Base-by-base conservation (phyloP, 1,140 invertebrate species). In the Anastrepha obliqua region DNA sequence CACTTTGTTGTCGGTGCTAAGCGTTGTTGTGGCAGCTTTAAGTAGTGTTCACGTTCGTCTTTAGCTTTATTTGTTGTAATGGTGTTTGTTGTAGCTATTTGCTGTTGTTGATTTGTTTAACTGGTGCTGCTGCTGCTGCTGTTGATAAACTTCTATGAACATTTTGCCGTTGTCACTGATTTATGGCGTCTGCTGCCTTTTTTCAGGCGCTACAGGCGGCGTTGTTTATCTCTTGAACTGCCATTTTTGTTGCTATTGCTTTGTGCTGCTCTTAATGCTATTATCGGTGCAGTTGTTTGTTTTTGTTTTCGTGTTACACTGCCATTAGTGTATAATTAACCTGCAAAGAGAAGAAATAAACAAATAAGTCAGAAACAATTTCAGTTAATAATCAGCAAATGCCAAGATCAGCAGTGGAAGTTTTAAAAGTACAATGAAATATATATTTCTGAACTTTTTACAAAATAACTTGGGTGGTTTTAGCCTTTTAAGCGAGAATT, bases 141-240 rank as follows among this genome's bases (percentile, higher is more conserved):
- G 78, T 85, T 87, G 87, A 65, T 74, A 55, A 65, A 81, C 74
- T 55, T 11, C 74, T 20, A 47, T 81, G 47, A 81, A 81, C 74
- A 81, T 81, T 81, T 81, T 81, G 74, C 47, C 20, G 44, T 55
- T 81, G 74, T 55, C 74, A 29, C 47, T 81, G 74, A 81, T 81
- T 81, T 81, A 81, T 81, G 51, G 3, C 47, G 2, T 55, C 74
- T 81, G 70, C 70, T 29, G 70, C 74, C 11, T 20, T n/a, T 17
- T 20, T 51, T 78, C 47, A 55, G 74, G 15, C 47, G 47, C 74
- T 55, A 81, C 74, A 7, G 47, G 74, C 74, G n/a, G 0, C 11
- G n/a, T 81, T 55, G 74, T 81, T 81, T 81, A 81, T 81, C n/a
- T 81, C 44, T 81, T 81, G n/a, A 81, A 81, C 2, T 11, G 47